Evolutionary conservation across 2,888 invertebrate genomes (phyloP).

Genomic region (Clepsis dumicolana): DNA sequence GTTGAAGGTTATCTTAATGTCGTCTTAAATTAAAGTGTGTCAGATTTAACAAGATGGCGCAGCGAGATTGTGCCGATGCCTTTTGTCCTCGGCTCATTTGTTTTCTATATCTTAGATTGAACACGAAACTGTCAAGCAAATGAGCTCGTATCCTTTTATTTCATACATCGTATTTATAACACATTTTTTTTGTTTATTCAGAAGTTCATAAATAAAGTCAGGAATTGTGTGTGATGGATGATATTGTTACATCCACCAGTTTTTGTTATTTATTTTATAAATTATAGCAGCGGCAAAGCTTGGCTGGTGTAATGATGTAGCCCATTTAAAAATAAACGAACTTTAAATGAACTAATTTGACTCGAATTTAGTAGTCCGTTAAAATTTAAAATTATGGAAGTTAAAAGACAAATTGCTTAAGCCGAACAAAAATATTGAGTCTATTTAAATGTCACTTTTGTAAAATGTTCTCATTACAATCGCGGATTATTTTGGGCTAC

Average conservation of each 20-base stretch:
- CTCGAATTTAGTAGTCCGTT: no score
- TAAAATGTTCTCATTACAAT: neutral
- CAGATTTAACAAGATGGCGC: conserved; percentile 31
- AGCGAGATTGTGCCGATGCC: conserved; percentile 24
- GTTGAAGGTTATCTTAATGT: conserved; percentile 19
- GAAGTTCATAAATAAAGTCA: neutral
- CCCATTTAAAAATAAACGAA: no score
- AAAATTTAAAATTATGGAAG: no score
- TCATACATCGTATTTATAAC: neutral
- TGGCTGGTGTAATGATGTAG: no score
- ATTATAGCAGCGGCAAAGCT: no score
- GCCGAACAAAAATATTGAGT: neutral
- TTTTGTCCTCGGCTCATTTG: conserved; percentile 39
- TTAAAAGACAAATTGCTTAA: neutral
- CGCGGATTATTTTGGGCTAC: neutral
- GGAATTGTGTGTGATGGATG: neutral
- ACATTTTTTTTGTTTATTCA: conserved; percentile 14
- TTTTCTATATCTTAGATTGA: conserved; percentile 38
- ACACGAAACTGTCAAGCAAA: conserved; percentile 37
- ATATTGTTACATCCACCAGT: neutral
- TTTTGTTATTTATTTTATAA: neutral
- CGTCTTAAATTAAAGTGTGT: conserved; percentile 11
- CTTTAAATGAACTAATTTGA: no score
- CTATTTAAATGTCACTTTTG: neutral
- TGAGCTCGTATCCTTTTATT: conserved; percentile 18